These are phyloP conservation scores for Mythimna loreyi DNA, from an alignment of 2,888 invertebrate species.

Conservation along the genomic window DNA sequence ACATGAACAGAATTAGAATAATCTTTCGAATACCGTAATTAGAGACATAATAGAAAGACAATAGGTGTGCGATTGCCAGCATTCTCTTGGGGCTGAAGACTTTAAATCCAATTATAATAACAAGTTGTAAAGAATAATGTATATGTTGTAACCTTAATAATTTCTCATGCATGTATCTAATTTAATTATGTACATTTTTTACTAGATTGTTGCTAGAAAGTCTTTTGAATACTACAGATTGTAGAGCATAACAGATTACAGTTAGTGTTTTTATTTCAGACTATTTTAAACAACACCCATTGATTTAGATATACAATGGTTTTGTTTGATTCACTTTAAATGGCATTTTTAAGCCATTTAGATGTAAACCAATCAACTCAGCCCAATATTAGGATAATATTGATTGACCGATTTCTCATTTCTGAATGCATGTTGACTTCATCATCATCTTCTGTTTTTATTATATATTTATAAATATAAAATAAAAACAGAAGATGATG, in stretches of 20 bases:
- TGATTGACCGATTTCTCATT: background rate
- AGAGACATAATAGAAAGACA: no score
- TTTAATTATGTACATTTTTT: slow-evolving; percentile 31
- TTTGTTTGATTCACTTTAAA: background rate
- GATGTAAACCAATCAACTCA: background rate
- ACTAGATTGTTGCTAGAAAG: slow-evolving; percentile 16
- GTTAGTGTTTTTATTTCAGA: slow-evolving; percentile 12
- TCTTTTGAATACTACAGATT: slow-evolving; percentile 25
- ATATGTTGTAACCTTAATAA: slow-evolving; percentile 24
- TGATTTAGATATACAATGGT: slow-evolving; percentile 1
- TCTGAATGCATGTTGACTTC: no score
- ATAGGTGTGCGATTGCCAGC: no score
- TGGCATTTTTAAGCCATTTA: background rate
- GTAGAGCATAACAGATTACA: background rate
- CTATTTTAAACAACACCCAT: slow-evolving; percentile 14
- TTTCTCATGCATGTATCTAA: slow-evolving; percentile 45
- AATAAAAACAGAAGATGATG: no score
- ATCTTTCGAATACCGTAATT: no score
- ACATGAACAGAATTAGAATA: slow-evolving; percentile 20
- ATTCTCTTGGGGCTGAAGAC: no score
- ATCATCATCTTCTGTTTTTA: no score
- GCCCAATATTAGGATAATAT: background rate
- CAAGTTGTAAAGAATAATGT: slow-evolving; percentile 10
- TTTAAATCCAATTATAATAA: slow-evolving; percentile 44
- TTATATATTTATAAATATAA: no score